Evolutionary conservation across 2,888 invertebrate genomes (phyloP).

Genomic region (Calephelis perditalis): DNA sequence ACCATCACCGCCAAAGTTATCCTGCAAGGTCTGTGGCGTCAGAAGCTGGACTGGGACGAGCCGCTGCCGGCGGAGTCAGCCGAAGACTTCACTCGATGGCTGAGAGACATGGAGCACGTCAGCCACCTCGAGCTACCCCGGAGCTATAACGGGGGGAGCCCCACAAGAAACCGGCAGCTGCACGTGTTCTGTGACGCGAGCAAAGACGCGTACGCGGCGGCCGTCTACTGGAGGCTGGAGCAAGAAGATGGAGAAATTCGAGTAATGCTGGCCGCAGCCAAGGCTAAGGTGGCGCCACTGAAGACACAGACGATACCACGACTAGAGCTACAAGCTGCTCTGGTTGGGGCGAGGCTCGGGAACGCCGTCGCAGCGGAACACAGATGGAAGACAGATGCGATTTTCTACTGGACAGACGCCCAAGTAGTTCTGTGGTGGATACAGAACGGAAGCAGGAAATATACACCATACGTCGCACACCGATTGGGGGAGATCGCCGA

Average conservation of each 20-base stretch:
- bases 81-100: background rate
- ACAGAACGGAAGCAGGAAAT: constrained; percentile 16
- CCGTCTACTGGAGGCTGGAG: background rate
- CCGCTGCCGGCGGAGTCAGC: constrained; percentile 18
- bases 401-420: constrained; percentile 9
- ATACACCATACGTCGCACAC: constrained; percentile 19
- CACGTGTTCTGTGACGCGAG: background rate
- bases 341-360: background rate
- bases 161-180: background rate
- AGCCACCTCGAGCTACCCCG: background rate
- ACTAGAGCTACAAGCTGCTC: background rate
- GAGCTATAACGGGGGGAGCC: background rate
- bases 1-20: constrained; percentile 13
- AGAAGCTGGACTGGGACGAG: constrained; percentile 19
- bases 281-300: background rate
- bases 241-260: background rate
- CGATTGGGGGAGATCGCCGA: constrained; percentile 16
- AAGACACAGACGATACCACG: background rate
- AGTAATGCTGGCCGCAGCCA: background rate
- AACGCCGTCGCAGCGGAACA: background rate
- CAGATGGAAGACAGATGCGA: background rate
- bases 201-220: background rate
- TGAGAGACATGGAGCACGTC: background rate
- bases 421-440: constrained; percentile 23
- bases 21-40: constrained; percentile 21